A percentile compares a stretch with the other conserved stretches of the same genome.
Evolutionary conservation across 2,797 vertebrate genomes (phyloP).

Genomic region (Florisuga fusca): DNA sequence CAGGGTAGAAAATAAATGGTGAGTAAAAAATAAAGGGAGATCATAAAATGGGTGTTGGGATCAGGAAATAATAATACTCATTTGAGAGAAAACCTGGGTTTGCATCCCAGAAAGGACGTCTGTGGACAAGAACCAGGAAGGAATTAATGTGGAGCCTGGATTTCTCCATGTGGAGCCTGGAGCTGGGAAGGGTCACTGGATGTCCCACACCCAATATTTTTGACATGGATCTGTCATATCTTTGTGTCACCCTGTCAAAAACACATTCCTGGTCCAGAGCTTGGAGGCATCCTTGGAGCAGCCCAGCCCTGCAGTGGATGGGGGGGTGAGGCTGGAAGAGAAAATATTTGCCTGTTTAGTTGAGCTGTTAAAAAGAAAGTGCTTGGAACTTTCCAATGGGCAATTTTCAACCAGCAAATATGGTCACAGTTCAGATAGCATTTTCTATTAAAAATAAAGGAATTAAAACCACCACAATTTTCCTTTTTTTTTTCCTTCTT

Average conservation of each 20-base stretch:
- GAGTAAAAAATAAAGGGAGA: not conserved
- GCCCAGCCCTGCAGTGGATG: not conserved
- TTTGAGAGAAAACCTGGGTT: not conserved
- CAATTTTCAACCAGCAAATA: not conserved
- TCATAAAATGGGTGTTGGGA: not conserved
- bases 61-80: not conserved
- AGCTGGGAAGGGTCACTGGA: not conserved
- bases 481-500: not conserved
- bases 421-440: not conserved
- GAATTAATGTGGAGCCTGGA: not conserved
- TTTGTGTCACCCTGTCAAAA: not conserved
- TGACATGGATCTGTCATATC: not conserved
- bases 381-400: not conserved
- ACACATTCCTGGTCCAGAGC: not conserved
- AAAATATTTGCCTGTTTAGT: not conserved
- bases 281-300: not conserved
- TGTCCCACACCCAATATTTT: not conserved
- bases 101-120: not conserved
- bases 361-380: not conserved
- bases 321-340: not conserved
- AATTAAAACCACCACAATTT: not conserved
- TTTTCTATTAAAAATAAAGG: not conserved
- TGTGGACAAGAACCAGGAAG: too few relatives aligned
- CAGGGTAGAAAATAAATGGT: not conserved
- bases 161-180: rapidly evolving